Conservation (phyloP, 1,140 invertebrate species). For the Lycorma delicatula region DNA sequence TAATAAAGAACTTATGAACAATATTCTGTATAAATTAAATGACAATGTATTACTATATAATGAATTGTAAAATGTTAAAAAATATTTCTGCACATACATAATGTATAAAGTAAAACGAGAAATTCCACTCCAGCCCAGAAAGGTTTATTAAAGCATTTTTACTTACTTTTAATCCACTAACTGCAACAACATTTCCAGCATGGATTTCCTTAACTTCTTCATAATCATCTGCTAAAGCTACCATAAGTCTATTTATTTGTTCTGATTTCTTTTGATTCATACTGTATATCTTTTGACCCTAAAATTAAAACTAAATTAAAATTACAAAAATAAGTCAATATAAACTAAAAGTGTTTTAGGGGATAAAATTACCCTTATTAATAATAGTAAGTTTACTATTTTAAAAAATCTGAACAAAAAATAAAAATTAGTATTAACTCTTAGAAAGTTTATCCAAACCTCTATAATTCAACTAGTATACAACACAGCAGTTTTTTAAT, state of each 20-base stretch:
- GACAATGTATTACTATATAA: neutral
- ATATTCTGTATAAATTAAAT: neutral
- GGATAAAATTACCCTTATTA: too few relatives aligned
- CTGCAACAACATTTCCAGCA: constrained; percentile 83
- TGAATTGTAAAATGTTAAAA: too few relatives aligned
- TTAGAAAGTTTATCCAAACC: too few relatives aligned
- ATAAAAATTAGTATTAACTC: too few relatives aligned
- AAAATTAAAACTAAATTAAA: constrained; percentile 14
- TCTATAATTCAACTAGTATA: too few relatives aligned
- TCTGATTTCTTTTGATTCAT: constrained; percentile 54
- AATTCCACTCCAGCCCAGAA: too few relatives aligned
- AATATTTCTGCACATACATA: neutral
- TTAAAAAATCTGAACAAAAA: too few relatives aligned
- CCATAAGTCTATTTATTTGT: constrained; percentile 55
- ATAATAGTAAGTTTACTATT: too few relatives aligned
- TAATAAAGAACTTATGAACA: too few relatives aligned
- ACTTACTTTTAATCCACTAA: constrained; percentile 71
- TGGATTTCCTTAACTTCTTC: constrained; percentile 55
- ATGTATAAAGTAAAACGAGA: constrained; percentile 1
- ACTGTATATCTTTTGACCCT: constrained; percentile 68
- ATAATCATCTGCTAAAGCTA: constrained; percentile 80
- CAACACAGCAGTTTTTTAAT: too few relatives aligned
- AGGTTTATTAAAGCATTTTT: too few relatives aligned
- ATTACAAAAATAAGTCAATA: neutral
- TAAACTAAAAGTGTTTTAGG: constrained; percentile 2